Percentiles rank a stretch among this genome's conserved stretches.
These are phyloP conservation scores for Calonectris borealis DNA, from an alignment of 2,113 vertebrate genomes.

Conservation along the genomic window DNA sequence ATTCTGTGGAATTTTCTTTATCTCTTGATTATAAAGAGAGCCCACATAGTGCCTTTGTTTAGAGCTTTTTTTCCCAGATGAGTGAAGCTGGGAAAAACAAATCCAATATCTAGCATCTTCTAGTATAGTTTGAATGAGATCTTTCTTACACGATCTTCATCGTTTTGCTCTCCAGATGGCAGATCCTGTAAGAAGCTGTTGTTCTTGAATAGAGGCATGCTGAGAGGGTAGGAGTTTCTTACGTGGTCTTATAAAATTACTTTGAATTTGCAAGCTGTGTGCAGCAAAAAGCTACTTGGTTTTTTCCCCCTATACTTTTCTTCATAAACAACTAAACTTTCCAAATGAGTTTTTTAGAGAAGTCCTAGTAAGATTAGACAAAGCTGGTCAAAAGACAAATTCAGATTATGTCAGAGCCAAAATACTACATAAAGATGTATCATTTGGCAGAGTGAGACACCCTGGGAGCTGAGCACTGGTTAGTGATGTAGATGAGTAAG, in stretches of 20 bases:
- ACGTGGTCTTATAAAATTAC: not conserved
- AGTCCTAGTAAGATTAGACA: not conserved
- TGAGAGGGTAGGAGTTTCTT: not conserved
- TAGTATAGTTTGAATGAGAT: not conserved
- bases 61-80: not conserved
- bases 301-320: not conserved
- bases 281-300: not conserved
- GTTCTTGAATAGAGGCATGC: not conserved
- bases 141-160: not conserved
- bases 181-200: not conserved
- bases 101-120: not conserved
- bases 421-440: not conserved
- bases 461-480: not conserved
- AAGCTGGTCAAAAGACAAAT: not conserved
- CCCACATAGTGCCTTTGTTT: not conserved
- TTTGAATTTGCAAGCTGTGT: not conserved
- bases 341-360: not conserved
- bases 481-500: not conserved
- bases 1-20: not conserved
- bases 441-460: not conserved
- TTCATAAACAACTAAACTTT: not conserved
- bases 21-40: not conserved
- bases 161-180: not conserved
- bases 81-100: not conserved
- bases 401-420: not conserved